These are phyloP conservation scores for Drosophila parvula DNA, from an alignment of 1,140 invertebrate species.

Conservation along the genomic window DNA sequence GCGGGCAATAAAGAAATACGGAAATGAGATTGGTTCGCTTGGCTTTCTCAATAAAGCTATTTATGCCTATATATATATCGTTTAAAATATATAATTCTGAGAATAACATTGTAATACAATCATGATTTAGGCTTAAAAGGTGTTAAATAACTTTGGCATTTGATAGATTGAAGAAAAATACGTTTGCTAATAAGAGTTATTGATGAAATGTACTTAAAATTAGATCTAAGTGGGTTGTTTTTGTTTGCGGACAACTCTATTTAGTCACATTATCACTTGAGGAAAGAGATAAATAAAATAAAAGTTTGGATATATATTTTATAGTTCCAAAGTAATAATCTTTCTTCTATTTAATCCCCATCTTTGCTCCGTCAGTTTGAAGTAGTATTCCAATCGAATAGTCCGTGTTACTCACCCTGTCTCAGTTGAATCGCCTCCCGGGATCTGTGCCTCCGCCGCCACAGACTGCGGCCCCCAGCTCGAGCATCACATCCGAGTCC, in stretches of 20 bases:
- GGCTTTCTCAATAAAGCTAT: neutral
- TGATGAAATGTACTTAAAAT: neutral
- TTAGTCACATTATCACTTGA: too few species aligned
- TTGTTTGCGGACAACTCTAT: neutral
- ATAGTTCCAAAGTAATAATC: neutral
- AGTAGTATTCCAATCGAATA: neutral
- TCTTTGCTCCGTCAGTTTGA: neutral
- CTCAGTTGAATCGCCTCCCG: constrained; percentile 66
- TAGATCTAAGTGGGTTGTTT: neutral
- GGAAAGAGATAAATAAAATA: neutral
- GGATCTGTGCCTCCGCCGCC: constrained; percentile 25
- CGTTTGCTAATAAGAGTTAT: neutral
- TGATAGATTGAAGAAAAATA: neutral
- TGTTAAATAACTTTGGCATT: neutral
- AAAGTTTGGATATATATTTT: neutral
- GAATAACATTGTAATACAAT: neutral
- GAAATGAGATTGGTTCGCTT: neutral
- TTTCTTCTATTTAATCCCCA: neutral
- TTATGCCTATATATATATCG: neutral
- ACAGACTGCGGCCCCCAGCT: constrained; percentile 29
- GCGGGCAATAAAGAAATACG: neutral
- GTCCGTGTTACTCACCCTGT: constrained; percentile 63
- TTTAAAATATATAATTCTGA: neutral
- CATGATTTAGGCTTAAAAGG: neutral
- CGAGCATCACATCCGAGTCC: constrained; percentile 36